These are phyloP conservation scores for Eledone cirrhosa DNA, from an alignment of 2,888 invertebrate genomes.

Conservation along the genomic window DNA sequence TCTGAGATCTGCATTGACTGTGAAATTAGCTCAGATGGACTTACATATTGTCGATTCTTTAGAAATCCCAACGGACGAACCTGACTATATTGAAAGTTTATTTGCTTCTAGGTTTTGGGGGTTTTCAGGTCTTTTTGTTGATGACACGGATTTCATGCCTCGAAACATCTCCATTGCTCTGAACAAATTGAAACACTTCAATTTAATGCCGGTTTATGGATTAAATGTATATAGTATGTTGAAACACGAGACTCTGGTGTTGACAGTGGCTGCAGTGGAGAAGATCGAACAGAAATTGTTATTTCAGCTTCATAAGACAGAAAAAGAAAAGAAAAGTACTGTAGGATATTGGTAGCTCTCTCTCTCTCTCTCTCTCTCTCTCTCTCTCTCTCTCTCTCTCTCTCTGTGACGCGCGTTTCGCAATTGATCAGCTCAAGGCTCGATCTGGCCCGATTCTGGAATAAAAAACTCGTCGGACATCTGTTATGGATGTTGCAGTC, in stretches of 20 bases:
- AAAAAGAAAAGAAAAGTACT: slow-evolving; percentile 3
- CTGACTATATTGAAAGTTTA: slow-evolving; percentile 80
- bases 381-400: too few species aligned
- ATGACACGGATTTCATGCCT: slow-evolving; percentile 86
- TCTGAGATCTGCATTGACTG: slow-evolving; percentile 82
- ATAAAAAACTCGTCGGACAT: too few species aligned
- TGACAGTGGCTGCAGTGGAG: slow-evolving; percentile 85
- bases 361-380: too few species aligned
- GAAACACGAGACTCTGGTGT: slow-evolving; percentile 91
- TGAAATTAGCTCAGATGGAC: slow-evolving; percentile 94
- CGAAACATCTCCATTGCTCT: slow-evolving; percentile 86
- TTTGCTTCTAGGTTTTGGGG: slow-evolving; percentile 92
- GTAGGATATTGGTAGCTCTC: slow-evolving; percentile 15
- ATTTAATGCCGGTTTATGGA: slow-evolving; percentile 90
- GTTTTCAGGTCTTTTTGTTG: slow-evolving; percentile 90
- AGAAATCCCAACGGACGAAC: slow-evolving; percentile 84
- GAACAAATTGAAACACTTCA: slow-evolving; percentile 81
- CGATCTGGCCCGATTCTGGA: too few species aligned
- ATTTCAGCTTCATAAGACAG: slow-evolving; percentile 47
- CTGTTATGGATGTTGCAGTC: too few species aligned
- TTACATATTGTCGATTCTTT: slow-evolving; percentile 87
- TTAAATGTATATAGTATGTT: slow-evolving; percentile 96
- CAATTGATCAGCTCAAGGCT: too few species aligned
- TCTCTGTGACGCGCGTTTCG: too few species aligned
- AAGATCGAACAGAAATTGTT: slow-evolving; percentile 77